phyloP scores from a whole-genome alignment of 2,888 invertebrate species.

The Branchinecta sandiegonensis region DNA sequence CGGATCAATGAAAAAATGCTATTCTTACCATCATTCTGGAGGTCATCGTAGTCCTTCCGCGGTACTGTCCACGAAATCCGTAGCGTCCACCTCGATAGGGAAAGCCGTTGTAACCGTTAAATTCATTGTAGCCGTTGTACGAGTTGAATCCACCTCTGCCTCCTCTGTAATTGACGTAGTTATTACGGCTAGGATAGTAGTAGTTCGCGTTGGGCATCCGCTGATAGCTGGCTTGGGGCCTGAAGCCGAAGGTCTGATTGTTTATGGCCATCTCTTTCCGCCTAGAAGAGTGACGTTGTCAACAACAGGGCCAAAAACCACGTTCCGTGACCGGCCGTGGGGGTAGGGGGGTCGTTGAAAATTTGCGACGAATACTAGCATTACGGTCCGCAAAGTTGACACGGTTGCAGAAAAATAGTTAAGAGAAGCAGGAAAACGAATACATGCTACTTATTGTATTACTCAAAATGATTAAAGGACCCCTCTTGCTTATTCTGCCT shows the following conservation, averaged over 20 bases:
- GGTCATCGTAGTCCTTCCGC: constrained; percentile 2
- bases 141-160: neutral
- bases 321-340: too few relatives aligned
- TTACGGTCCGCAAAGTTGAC: too few relatives aligned
- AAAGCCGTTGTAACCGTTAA: neutral
- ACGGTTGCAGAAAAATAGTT: too few relatives aligned
- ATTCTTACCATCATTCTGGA: constrained; percentile 4
- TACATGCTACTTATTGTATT: too few relatives aligned
- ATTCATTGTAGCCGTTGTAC: neutral
- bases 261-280: constrained; percentile 10
- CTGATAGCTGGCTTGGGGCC: neutral
- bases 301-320: too few relatives aligned
- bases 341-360: too few relatives aligned
- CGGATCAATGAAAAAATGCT: too few relatives aligned
- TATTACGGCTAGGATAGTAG: neutral
- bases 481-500: too few relatives aligned
- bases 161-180: neutral
- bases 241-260: neutral
- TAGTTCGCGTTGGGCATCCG: neutral
- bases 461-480: too few relatives aligned
- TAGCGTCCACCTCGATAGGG: neutral
- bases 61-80: neutral
- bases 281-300: neutral
- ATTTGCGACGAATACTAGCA: too few relatives aligned
- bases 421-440: too few relatives aligned